Evolutionary conservation across 2,113 vertebrate genomes (phyloP), one percentile per base, ranked within the genome.

Genomic region (Mustela nigripes): DNA sequence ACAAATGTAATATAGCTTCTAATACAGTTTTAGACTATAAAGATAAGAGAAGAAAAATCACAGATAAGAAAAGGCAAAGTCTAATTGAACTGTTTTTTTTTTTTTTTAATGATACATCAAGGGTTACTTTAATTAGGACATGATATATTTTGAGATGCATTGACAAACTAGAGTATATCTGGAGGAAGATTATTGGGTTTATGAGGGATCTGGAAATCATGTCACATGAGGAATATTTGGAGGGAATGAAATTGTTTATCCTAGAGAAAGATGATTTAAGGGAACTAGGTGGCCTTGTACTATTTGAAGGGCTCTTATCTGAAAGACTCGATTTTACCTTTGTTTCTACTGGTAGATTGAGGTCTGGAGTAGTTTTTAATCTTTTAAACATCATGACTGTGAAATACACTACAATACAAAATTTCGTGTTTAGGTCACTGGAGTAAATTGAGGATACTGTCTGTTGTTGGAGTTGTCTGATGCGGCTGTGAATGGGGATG

Each of bases 191-290:
- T 84, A 67, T 33, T 91, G 39, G 16, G 33, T 86, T 94, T 91
- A 4, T 96, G 62, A 95, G 84, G 80, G 28, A 95, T 50, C 53
- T 95, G 45, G 62, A 96, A 87, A 45, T 96, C 26, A 80, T 87
- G 48, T 91, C 74, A 78, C 83, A 74, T 65, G 28, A 86, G 19
- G 21, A 89, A 2, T 73, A 11, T 94, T 95, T 97, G 58, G 45
- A 83, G 15, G 42, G 89, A 91, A 85, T 96, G 74, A 86, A 96
- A 93, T 74, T 91, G n/a, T 28, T 93, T 95, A 76, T 96, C 22
- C 36, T 93, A 19, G 89, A 96, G 71, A 93, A 97, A 36, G 18
- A 36, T 94, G 50, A 87, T 48, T 95, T 31, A 48, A 69, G 36
- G 50, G 36, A 95, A 90, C 84, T 82, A 71, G 2, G 24, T 58